Percentiles rank a stretch among this genome's conserved stretches.
These are phyloP conservation scores for Didymodactylos carnosus DNA, from an alignment of 2,888 invertebrate genomes.

Conservation along the genomic window DNA sequence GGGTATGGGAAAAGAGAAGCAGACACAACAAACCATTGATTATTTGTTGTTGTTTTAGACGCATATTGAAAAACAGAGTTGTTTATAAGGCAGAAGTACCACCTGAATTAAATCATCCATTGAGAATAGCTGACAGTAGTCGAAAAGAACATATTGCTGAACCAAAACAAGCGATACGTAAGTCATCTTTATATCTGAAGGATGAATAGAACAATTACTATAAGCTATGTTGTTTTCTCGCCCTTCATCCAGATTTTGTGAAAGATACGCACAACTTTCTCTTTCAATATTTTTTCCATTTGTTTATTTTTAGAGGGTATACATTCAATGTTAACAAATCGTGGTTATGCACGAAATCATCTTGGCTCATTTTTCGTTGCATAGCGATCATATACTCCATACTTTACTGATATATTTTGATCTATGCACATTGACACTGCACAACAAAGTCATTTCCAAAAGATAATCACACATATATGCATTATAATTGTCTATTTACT, in stretches of 20 bases:
- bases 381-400: no score
- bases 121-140: conserved; percentile 21
- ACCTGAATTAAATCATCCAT: conserved; percentile 27
- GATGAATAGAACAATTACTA: no score
- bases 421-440: no score
- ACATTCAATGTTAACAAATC: conserved; percentile 34
- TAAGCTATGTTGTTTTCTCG: not conserved
- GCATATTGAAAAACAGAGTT: conserved; percentile 29
- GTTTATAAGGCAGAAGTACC: conserved; percentile 20
- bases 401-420: no score
- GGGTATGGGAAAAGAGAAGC: not conserved
- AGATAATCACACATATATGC: no score
- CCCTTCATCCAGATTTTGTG: no score
- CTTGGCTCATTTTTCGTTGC: conserved; percentile 33
- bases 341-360: conserved; percentile 32
- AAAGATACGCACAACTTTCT: no score
- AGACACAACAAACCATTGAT: not conserved
- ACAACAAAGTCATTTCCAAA: no score
- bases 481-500: no score
- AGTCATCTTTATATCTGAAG: not conserved
- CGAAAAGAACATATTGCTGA: conserved; percentile 28
- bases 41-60: conserved; percentile 19
- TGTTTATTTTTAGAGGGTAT: conserved; percentile 25
- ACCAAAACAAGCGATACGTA: conserved; percentile 31
- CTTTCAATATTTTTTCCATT: not conserved